These are phyloP conservation scores for Melieria omissa DNA, from an alignment of 2,888 invertebrate genomes.

Conservation along the genomic window DNA sequence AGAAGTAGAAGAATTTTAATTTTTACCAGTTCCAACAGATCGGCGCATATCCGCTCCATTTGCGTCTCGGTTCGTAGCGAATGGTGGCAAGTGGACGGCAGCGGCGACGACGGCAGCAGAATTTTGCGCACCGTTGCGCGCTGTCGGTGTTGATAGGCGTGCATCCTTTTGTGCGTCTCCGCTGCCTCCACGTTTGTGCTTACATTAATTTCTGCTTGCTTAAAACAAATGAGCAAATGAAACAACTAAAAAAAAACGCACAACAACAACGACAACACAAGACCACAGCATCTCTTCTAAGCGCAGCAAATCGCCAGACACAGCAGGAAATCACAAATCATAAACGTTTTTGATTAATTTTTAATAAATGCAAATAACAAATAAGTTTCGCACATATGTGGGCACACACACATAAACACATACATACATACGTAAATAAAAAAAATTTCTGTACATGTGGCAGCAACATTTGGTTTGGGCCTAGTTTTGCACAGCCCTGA, in stretches of 20 bases:
- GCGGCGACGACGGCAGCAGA: too few relatives aligned
- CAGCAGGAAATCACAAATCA: conserved; percentile 65
- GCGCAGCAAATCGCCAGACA: conserved; percentile 42
- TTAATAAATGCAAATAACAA: conserved; percentile 53
- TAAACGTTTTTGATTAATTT: conserved; percentile 63
- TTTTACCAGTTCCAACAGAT: too few relatives aligned
- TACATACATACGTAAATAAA: background rate
- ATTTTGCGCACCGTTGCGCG: background rate
- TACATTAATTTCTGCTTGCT: background rate
- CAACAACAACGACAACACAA: background rate
- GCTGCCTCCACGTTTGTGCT: too few relatives aligned
- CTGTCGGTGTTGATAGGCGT: conserved; percentile 5
- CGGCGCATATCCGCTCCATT: too few relatives aligned
- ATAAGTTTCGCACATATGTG: conserved; percentile 17
- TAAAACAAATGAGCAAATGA: background rate
- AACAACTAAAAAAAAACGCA: background rate
- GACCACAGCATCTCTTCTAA: background rate
- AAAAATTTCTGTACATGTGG: background rate
- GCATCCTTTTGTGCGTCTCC: background rate
- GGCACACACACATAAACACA: background rate
- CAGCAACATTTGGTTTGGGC: background rate
- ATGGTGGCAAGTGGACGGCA: too few relatives aligned
- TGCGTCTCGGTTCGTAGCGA: too few relatives aligned
- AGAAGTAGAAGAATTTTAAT: too few relatives aligned
- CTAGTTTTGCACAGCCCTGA: background rate